phyloP scores from a whole-genome alignment of 2,888 invertebrate genomes.

The Drosophila falleni region DNA sequence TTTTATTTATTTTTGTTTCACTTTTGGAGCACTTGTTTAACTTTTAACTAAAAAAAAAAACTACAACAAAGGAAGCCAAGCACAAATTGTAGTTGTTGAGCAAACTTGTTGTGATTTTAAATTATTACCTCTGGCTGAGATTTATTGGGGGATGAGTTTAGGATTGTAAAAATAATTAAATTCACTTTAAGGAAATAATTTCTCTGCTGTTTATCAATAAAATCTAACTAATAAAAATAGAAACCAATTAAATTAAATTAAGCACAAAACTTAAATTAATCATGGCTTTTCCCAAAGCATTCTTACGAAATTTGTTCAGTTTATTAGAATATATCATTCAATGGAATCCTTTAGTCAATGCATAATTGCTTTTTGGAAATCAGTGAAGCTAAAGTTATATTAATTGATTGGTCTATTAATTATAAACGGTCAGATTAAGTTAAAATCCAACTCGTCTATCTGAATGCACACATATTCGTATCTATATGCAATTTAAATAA shows the following conservation, averaged over 20 bases:
- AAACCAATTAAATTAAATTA: too few relatives aligned
- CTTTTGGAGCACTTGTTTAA: slow-evolving; percentile 41
- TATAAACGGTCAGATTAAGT: background rate
- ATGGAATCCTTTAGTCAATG: background rate
- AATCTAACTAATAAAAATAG: too few relatives aligned
- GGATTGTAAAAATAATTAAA: background rate
- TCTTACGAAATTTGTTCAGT: background rate
- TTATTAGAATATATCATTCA: background rate
- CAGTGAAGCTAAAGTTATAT: background rate
- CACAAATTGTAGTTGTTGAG: background rate
- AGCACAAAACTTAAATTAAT: too few relatives aligned
- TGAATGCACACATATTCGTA: background rate
- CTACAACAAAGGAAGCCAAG: background rate
- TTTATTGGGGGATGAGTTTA: background rate
- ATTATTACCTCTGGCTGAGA: slow-evolving; percentile 1
- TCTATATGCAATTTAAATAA: background rate
- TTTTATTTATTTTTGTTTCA: slow-evolving; percentile 34
- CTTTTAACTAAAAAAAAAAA: slow-evolving; percentile 36
- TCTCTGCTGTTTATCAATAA: too few relatives aligned
- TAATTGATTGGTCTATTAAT: slow-evolving; percentile 8
- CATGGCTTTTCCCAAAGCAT: too few relatives aligned
- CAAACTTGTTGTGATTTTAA: slow-evolving; percentile 3
- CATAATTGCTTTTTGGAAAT: background rate
- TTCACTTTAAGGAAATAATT: background rate
- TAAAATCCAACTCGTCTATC: background rate